Base-by-base conservation (phyloP, 1,140 invertebrate species). In the Pseudobourletiella spinata region DNA sequence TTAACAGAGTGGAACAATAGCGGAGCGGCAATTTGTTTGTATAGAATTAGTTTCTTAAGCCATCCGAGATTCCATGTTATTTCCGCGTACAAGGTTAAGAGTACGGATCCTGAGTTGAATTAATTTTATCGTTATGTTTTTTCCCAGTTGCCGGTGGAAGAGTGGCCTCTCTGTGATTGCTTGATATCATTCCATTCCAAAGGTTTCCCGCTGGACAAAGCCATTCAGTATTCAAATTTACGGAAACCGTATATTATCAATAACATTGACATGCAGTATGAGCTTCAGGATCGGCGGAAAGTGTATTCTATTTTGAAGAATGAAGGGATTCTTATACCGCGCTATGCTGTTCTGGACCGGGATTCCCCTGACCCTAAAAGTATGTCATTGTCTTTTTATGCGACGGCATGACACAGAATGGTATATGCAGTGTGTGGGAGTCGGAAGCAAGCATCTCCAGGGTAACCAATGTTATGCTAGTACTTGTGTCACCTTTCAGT, bases 111-210 rank as follows among this genome's bases (percentile, higher is more conserved):
- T n/a, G n/a, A n/a, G n/a, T n/a, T n/a, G n/a, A n/a, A n/a, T n/a
- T n/a, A n/a, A n/a, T n/a, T n/a, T n/a, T n/a, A n/a, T n/a, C n/a
- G n/a, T n/a, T n/a, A n/a, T n/a, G n/a, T 52, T 15, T 56, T 57
- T 39, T 76, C 81, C 20, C 74, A 94, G 83, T 86, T 92, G 77
- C 88, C 93, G 1, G 91, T 99, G 11, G 94, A 99, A 76, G 86
- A 98, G 72, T 99, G 97, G 97, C 96, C 95, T 1, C 79, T 91
- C 20, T 95, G 93, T 73, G 95, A 99, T 77, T 98, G 94, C 73
- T 81, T 99, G 16, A 94, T 99, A 62, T 96, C 93, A 62, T 99
- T 99, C 76, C 95, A 99, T 76, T 98, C 95, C 1, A 93, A 95
- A 78, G 95, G 71, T 57, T 99, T 98, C 79, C 96, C 94, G 3